Evolutionary conservation across 2,113 vertebrate genomes (phyloP), one percentile per base, ranked within the genome.

Genomic region (Neodontobutis hainanensis): DNA sequence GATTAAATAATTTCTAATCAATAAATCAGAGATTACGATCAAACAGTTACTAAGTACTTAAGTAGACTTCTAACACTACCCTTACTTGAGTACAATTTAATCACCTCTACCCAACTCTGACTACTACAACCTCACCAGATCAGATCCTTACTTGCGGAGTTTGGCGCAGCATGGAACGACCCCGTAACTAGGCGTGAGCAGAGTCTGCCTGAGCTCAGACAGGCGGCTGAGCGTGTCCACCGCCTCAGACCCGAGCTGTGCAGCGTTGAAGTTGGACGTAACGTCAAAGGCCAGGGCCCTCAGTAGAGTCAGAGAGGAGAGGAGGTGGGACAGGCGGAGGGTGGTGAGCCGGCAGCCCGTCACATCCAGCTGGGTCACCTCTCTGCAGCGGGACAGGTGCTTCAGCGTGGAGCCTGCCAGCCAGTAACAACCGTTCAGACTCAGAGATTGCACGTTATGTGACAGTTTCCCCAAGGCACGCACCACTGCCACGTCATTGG

Each of bases 381-480:
- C 85, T 48, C 89, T 93, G 91, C 97, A 99, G 34, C 92, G 93
- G 0, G 90, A 91, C 1, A 96, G 80, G 0, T 92, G 89, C 46
- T 98, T 96, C 4, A 97, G 68, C 0, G 93, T 94, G 11, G 92
- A 80, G 27, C 93, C 92, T 0, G 94, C 87, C 68, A 99, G 82
- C 97, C 97, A 99, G 55, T 99, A 99, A 88, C 96, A 98, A 42
- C 96, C 95, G 0, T 95, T 94, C 85, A 97, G 87, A 88, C 94
- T 94, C 70, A 99, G 92, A 63, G 94, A 94, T 84, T 94, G 94
- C 73, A 98, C 94, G 8, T 95, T 94, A 66, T 76, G 88, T 5
- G 93, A 90, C 0, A 96, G 90, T 74, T 92, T 92, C 84, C 86
- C 94, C 77, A 97, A 69, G 44, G 96, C 77, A 5, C 86, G 87